These are phyloP conservation scores for Mormyrus hasselquistii DNA, from an alignment of 2,797 vertebrate genomes.

Conservation along the genomic window DNA sequence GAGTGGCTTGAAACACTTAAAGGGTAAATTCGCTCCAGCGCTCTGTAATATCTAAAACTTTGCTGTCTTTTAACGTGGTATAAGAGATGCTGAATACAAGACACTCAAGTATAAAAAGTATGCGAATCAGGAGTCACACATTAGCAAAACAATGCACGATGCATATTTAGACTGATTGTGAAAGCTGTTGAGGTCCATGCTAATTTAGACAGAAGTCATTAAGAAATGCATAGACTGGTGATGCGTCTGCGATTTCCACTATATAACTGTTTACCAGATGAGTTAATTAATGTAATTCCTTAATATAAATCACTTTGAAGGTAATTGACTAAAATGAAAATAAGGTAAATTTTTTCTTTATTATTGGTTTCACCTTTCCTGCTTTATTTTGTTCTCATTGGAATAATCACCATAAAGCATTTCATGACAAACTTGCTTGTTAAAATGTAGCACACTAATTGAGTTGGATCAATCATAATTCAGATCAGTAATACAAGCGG, in stretches of 20 bases:
- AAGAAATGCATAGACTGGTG: not conserved
- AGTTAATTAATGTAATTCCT: not conserved
- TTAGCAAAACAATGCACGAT: not conserved
- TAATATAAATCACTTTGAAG: not conserved
- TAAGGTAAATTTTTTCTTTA: not conserved
- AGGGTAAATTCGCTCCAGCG: not conserved
- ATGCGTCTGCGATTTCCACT: not conserved
- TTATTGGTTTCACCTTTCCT: not conserved
- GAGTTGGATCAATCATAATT: not conserved
- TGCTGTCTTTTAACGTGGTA: not conserved
- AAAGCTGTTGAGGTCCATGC: not conserved
- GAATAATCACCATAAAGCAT: not conserved
- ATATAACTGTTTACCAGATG: not conserved
- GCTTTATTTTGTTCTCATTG: not conserved
- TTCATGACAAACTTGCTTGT: not conserved
- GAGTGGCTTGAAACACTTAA: not conserved
- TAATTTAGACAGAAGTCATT: not conserved
- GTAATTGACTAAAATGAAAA: not conserved
- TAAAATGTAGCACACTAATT: not conserved
- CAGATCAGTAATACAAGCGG: not conserved
- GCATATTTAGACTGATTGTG: not conserved
- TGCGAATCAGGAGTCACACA: not conserved
- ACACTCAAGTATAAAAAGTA: not conserved
- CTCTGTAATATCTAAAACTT: not conserved
- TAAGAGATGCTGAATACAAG: not conserved